A percentile compares a stretch with the other conserved stretches of the same genome.
Evolutionary conservation across 2,797 vertebrate genomes (phyloP).

Genomic region (Sparus aurata): DNA sequence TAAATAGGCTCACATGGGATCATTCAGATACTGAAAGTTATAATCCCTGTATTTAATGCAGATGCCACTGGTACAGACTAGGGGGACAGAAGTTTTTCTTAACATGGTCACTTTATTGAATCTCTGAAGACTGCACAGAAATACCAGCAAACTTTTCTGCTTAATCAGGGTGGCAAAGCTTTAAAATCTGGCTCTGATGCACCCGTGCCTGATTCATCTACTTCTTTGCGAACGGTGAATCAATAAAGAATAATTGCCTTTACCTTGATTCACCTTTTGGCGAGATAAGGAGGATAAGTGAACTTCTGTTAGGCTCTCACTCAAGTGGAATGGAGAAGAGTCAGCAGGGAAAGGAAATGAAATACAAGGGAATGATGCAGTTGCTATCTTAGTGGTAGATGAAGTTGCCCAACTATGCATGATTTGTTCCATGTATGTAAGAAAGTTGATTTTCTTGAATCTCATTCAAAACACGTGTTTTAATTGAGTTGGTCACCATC

Average conservation of each 20-base stretch:
- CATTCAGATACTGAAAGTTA: neutral
- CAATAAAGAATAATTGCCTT: neutral
- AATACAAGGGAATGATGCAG: neutral
- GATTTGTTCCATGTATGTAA: neutral
- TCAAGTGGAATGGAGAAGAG: neutral
- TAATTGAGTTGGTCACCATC: too few species aligned
- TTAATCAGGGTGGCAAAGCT: neutral
- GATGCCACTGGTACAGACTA: neutral
- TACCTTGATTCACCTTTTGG: conserved; percentile 14
- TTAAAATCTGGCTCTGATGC: neutral
- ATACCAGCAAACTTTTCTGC: neutral
- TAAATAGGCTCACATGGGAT: neutral
- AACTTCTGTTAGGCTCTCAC: neutral
- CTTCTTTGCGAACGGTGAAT: conserved; percentile 9
- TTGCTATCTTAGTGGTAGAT: neutral
- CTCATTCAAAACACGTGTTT: too few species aligned
- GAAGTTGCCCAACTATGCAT: neutral
- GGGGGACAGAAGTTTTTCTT: neutral
- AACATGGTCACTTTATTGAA: neutral
- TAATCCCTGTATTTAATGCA: too few species aligned
- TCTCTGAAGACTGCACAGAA: neutral
- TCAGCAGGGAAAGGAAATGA: neutral
- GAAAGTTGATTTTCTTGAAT: too few species aligned
- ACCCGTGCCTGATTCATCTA: neutral
- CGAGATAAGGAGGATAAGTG: conserved; percentile 14